A percentile compares a stretch with the other conserved stretches of the same genome.
Conservation (phyloP, 2,797 vertebrate genomes). For the Chaetophractus vellerosus region DNA sequence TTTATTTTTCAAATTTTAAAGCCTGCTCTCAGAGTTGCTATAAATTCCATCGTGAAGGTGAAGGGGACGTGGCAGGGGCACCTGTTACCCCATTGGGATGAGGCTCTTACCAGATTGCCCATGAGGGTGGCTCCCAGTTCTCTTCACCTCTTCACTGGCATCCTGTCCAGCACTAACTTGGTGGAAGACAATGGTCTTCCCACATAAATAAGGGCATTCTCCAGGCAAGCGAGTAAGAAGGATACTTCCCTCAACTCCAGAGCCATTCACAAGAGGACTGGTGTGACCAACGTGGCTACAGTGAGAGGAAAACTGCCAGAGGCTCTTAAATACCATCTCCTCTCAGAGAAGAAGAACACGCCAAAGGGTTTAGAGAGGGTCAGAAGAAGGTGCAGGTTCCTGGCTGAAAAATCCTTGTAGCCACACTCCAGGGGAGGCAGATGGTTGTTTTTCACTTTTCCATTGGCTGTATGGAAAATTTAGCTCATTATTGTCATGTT, state of each 20-base stretch:
- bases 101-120: neutral
- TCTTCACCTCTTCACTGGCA: neutral
- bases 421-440: neutral
- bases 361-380: neutral
- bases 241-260: neutral
- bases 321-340: neutral
- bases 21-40: neutral
- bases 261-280: neutral
- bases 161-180: neutral
- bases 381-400: neutral
- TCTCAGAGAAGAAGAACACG: rapidly evolving
- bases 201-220: neutral
- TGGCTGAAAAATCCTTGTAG: neutral
- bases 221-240: neutral
- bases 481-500: constrained; percentile 6
- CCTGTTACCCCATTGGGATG: neutral
- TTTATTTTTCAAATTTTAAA: constrained; percentile 56
- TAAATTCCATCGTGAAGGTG: constrained; percentile 1
- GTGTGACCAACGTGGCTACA: neutral
- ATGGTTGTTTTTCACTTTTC: neutral
- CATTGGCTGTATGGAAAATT: neutral
- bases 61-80: neutral
- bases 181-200: neutral
- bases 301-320: neutral
- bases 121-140: neutral